Base-by-base conservation (phyloP, 2,113 vertebrate species). In the Leucosticte australis region DNA sequence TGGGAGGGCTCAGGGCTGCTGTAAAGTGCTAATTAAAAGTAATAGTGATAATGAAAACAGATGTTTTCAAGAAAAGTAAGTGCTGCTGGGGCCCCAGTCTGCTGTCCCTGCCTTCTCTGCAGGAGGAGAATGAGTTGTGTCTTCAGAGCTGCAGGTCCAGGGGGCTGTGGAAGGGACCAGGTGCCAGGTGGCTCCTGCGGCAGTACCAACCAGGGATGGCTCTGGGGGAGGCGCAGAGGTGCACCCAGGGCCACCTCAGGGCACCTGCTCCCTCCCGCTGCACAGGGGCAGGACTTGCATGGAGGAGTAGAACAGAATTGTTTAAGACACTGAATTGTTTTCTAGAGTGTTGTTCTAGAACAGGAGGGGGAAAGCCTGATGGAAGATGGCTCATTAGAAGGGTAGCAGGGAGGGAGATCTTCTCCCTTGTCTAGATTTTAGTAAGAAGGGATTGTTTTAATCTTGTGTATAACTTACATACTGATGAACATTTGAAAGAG, bases 1-100 rank as follows among this genome's bases (percentile, higher is more conserved):
- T 86, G 94, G 90, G 83, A 91, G 95, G 94, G 57, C 87, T 91
- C 89, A 86, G 65, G 89, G 91, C 83, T 92, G 92, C 88, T 77
- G 83, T 94, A 91, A 95, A 97, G 92, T 92, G 92, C 96, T 97
- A 95, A 97, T 97, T 94, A 96, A 97, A 95, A 96, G 92, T 94
- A 92, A 95, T 76, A 94, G 94, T 94, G 83, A 87, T 95, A 94
- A 90, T 91, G 92, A 96, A 94, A 95, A 95, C 89, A 94, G 96
- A 95, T 96, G 94, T 96, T 95, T 87, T 74, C 79, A 89, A 63
- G 92, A 81, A 64, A 75, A 79, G 52, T 77, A 56, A 89, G 67
- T 28, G 65, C 57, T 88, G 8, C 55, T 77, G 85, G 81, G 70
- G 49, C 44, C 56, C 53, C 41, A 50, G 0, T 57, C 55, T 78